Evolutionary conservation across 2,888 invertebrate species (phyloP), one percentile per base, ranked within the genome.

Genomic region (Heliconius ethilla): DNA sequence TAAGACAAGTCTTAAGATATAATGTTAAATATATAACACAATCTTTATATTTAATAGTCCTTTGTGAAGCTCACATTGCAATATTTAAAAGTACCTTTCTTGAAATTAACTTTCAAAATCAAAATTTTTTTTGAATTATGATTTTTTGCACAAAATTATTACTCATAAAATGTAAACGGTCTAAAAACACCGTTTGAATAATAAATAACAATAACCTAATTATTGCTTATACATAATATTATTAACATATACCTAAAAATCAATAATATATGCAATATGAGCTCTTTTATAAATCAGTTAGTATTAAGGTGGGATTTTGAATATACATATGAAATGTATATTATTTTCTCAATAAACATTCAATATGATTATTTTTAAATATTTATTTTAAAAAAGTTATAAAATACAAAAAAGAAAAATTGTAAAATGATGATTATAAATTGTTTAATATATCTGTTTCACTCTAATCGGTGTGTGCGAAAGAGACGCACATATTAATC

Each of bases 391-490:
- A n/a, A 10, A 10, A 59, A 59, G 10, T 10, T 3, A 3, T 3
- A 22, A 9, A n/a, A 55, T n/a, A 10, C 45, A 45, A 15, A 45
- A 59, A 9, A 59, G n/a, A 59, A 59, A 59, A 59, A n/a, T n/a
- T 59, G 9, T 22, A 22, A 55, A 55, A 22, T 59, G n/a, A 33
- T 33, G 10, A 22, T 59, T 59, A 18, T 59, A n/a, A 59, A 51
- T 51, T 51, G 51, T 76, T 78, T 74, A 78, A 79, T 81, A 76
- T 74, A 79, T 70, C 77, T 72, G 77, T 79, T 79, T 78, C 77
- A 62, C 67, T 75, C 62, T 40, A 62, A 75, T 65, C 67, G 33
- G 77, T 67, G 62, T 72, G 67, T 62, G 70, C 75, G 77, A 78
- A 72, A 77, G 79, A 69, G 78, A 78, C 70, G 51, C 65, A 70